Evolutionary conservation across 2,888 invertebrate genomes (phyloP).

Genomic region (Blastobasis adustella): DNA sequence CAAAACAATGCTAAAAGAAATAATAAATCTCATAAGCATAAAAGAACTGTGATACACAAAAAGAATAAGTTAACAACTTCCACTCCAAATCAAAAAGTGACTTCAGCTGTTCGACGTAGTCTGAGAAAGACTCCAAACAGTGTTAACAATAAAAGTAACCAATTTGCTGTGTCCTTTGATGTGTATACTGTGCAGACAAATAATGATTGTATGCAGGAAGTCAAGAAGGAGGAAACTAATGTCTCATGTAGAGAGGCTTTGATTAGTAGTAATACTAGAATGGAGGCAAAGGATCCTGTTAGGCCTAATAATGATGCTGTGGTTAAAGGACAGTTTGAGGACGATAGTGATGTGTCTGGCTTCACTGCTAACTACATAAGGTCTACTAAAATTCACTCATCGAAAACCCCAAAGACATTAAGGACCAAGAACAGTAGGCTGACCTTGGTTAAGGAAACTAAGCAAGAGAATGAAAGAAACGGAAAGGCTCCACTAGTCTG

Average conservation of each 20-base stretch:
- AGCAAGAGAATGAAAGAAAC: constrained; percentile 24
- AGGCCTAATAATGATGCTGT: constrained; percentile 16
- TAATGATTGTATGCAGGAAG: constrained; percentile 15
- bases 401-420: constrained; percentile 43
- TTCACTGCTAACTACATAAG: constrained; percentile 67
- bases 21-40: constrained; percentile 33
- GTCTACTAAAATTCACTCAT: constrained; percentile 55
- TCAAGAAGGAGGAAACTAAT: constrained; percentile 16
- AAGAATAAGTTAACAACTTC: constrained; percentile 53
- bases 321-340: constrained; percentile 54
- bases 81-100: constrained; percentile 54
- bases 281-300: constrained; percentile 17
- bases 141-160: constrained; percentile 29
- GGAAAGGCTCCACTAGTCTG: constrained; percentile 38
- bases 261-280: constrained; percentile 25
- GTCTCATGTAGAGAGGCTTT: constrained; percentile 17
- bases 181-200: constrained; percentile 26
- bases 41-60: constrained; percentile 32
- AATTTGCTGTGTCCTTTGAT: constrained; percentile 45
- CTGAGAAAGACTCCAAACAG: constrained; percentile 41
- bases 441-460: constrained; percentile 42
- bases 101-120: constrained; percentile 42
- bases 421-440: constrained; percentile 37
- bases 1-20: constrained; percentile 38
- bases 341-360: constrained; percentile 64